A percentile compares a stretch with the other conserved stretches of the same genome.
Conservation (phyloP, 2,113 vertebrate genomes). For the Mus pahari region DNA sequence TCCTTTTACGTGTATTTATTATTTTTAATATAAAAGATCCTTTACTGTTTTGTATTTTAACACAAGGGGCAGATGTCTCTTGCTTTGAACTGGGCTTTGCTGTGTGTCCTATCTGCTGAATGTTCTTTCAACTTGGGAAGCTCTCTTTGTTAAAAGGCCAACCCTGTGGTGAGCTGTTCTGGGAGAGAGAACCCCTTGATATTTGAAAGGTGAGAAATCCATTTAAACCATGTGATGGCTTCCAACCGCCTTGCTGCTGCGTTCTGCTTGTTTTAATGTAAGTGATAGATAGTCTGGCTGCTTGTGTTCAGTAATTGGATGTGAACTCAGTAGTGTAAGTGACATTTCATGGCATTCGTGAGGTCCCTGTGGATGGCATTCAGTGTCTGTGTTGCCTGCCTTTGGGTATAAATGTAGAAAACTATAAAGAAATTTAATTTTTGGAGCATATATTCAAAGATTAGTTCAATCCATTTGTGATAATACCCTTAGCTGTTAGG, state of each 20-base stretch:
- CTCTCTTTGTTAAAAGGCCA: constrained; percentile 83
- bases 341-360: constrained; percentile 88
- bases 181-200: constrained; percentile 81
- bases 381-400: constrained; percentile 58
- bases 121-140: constrained; percentile 77
- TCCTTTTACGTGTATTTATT: constrained; percentile 56
- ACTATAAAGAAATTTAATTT: constrained; percentile 86
- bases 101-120: constrained; percentile 74
- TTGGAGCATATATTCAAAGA: constrained; percentile 78
- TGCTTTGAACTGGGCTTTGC: constrained; percentile 75
- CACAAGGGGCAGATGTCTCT: constrained; percentile 68
- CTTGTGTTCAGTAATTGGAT: constrained; percentile 86
- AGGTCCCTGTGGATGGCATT: constrained; percentile 61
- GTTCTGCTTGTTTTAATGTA: constrained; percentile 83
- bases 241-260: constrained; percentile 61
- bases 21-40: constrained; percentile 63
- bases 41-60: constrained; percentile 73
- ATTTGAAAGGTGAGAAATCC: constrained; percentile 87
- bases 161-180: constrained; percentile 78
- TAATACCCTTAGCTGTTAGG: constrained; percentile 79
- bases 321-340: constrained; percentile 82
- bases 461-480: constrained; percentile 82
- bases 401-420: constrained; percentile 75
- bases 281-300: constrained; percentile 82
- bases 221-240: constrained; percentile 84